Evolutionary conservation across 2,888 invertebrate genomes (phyloP), one percentile per base, ranked within the genome.

Genomic region (Metellina segmentata): DNA sequence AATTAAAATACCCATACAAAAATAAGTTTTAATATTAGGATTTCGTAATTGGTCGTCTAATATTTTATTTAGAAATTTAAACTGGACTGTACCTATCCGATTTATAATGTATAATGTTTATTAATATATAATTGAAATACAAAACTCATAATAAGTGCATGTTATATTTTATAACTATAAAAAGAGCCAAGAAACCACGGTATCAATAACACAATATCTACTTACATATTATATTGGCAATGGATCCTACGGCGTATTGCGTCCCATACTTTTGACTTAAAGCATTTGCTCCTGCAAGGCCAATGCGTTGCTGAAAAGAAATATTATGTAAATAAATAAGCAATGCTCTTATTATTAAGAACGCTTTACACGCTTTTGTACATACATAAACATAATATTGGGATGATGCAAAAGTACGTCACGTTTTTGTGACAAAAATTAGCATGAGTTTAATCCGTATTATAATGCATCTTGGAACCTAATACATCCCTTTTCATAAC

Each of bases 231-330:
- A 95, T 93, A 74, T 94, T 94, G 13, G 95, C 94, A 0, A 96
- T 94, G 1, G 95, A 94, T n/a, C 96, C 96, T 77, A 95, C 96
- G 95, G 96, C 96, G 94, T 96, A 97, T 93, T 95, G 95, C 9
- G 96, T 96, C 79, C 96, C 96, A 94, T 96, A 96, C 93, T 96
- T 95, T 94, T 96, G 96, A 7, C 96, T 95, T 6, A 97, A 95
- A 0, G 97, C 96, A 49, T 95, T 95, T 1, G 96, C 96, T 8
- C 96, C 97, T 93, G 96, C 95, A 93, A 96, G 96, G 11, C 77
- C 83, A 70, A 93, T 48, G 0, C 87, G 77, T n/a, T 11, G 11
- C 91, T 91, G 69, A 11, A 85, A 70, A 75, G 48, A 49, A 77
- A 19, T 6, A 2, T 6, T 72, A 34, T 72, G 72, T 53, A 52